Base-by-base conservation (phyloP, 2,113 vertebrate species). In the Rallus limicola region DNA sequence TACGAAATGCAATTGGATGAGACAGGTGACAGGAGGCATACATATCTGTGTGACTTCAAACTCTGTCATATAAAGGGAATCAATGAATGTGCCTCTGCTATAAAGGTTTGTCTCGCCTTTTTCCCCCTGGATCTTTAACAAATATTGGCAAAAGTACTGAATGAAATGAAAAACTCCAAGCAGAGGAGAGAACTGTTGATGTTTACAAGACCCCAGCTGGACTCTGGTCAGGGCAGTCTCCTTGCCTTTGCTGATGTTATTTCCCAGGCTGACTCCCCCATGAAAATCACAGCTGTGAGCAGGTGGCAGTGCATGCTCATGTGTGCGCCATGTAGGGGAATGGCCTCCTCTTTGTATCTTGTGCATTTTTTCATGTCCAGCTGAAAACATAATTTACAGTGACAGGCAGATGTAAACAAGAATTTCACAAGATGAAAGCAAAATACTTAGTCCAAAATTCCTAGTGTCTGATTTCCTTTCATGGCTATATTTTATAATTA, bases 191-290 rank as follows among this genome's bases (percentile, higher is more conserved):
- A 64, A 71, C 48, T 85, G 56, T 65, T 76, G 80, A 59, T 91
- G 86, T 93, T 92, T 87, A 90, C 80, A 62, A 59, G 76, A 83
- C 58, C 62, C 48, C 90, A 92, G 86, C 72, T 95, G 93, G 72
- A 55, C 69, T 55, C 68, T 38, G 34, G 48, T 87, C 63, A 69
- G 56, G 86, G 28, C 56, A 69, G 33, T 82, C 34, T 2, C 68
- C 86, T 86, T 83, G 33, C 79, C 25, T 31, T 69, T 92, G 80
- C 59, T n/a, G 16, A 21, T 86, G 29, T 29, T 82, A 63, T 86
- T 91, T 93, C 93, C 62, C 94, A 83, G 55, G 56, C 36, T 88
- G 34, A 55, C 34, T 70, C 78, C 69, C 62, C 11, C 13, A 9
- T 25, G 25, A 16, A 40, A 77, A 38, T 15, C 34, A 65, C 93